Evolutionary conservation across 2,113 vertebrate genomes (phyloP), one percentile per base, ranked within the genome.

Genomic region (Alligator sinensis): DNA sequence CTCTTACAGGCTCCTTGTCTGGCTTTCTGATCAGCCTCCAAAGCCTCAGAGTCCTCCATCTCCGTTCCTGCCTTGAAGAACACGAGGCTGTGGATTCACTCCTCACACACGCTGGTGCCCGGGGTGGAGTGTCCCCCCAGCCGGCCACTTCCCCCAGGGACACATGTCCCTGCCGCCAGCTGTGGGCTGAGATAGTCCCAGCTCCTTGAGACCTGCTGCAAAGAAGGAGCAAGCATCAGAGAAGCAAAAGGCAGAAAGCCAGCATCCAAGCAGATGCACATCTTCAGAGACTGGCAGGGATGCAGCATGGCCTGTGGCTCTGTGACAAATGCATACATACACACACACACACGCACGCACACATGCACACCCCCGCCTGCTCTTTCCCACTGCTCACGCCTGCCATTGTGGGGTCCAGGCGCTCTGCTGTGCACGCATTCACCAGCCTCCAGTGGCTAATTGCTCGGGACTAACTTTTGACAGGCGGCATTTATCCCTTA

Each of bases 401-500:
- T 19, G 59, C 59, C 24, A 27, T 27, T 59, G 34, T 38, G 70
- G 47, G n/a, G 22, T 75, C 60, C 27, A 30, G 17, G 77, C 63
- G 30, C 68, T 75, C 25, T 59, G 70, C 82, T 91, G 61, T 34
- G 68, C 60, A 47, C 74, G 80, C 80, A 87, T 70, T 82, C 77
- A 14, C 79, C 1, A 0, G 60, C 34, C 89, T 72, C 90, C 62
- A 11, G 74, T 54, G 83, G 90, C 92, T 91, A 21, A 86, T 59
- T 84, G 94, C 89, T 79, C 63, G 27, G 66, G 87, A 93, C 86
- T 47, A 57, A 80, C 80, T 76, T 83, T 75, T 76, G 85, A 77
- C 90, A 86, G 92, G 77, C 88, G 86, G 87, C 1, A 1, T 61
- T 91, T 70, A 74, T 68, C 78, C 77, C 82, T 93, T 57, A 1